A percentile compares a stretch with the other conserved stretches of the same genome.
These are phyloP conservation scores for Auanema freiburgensis DNA, from an alignment of 2,888 invertebrate genomes.

Conservation along the genomic window DNA sequence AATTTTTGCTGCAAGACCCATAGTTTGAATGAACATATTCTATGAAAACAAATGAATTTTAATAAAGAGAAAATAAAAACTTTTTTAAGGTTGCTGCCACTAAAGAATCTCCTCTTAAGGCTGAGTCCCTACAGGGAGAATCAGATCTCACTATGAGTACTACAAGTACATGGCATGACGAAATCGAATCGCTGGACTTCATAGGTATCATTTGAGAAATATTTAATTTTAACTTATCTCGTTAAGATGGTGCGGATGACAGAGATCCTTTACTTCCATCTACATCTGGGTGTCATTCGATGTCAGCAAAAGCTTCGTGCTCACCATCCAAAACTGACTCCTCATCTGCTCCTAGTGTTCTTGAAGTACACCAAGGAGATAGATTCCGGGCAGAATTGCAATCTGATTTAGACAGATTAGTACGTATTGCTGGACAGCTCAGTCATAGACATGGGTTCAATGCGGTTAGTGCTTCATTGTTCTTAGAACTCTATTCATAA, in stretches of 20 bases:
- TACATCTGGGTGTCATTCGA: constrained; percentile 1
- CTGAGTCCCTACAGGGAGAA: constrained; percentile 17
- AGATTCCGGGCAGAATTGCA: constrained; percentile 15
- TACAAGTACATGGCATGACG: constrained; percentile 43
- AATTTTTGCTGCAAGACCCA: no score
- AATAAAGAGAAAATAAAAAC: not conserved
- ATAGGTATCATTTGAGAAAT: constrained; percentile 24
- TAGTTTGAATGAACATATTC: not conserved
- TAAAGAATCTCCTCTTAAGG: constrained; percentile 17
- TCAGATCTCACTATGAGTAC: constrained; percentile 37
- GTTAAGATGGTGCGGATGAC: constrained; percentile 25
- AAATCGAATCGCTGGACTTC: constrained; percentile 40
- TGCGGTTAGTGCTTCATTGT: constrained; percentile 23
- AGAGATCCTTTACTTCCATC: constrained; percentile 13
- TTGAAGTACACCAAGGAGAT: constrained; percentile 16
- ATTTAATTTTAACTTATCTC: not conserved
- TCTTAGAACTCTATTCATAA: not conserved
- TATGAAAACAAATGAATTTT: not conserved
- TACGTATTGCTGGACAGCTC: constrained; percentile 37
- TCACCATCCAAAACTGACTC: not conserved
- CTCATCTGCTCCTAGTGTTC: not conserved
- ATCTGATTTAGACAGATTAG: constrained; percentile 23
- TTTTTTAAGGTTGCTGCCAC: constrained; percentile 16
- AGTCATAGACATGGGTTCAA: constrained; percentile 38
- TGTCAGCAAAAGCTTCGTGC: not conserved